A percentile compares a stretch with the other conserved stretches of the same genome.
phyloP scores from a whole-genome alignment of 2,113 vertebrate genomes.

The Poeciliopsis occidentalis region DNA sequence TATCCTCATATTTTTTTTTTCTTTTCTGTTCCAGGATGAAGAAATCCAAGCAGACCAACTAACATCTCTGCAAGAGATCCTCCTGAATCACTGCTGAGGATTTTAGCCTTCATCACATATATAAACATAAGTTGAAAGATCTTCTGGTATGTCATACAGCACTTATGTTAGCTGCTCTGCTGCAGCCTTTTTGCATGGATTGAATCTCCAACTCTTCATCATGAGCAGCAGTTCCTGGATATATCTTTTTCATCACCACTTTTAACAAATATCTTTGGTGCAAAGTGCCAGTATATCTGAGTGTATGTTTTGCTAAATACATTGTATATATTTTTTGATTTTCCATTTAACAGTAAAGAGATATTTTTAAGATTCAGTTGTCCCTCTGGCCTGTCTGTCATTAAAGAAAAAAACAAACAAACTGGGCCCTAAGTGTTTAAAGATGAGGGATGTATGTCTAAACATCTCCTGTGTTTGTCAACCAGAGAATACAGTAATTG shows the following conservation, averaged over 20 bases:
- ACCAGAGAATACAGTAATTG: conserved; percentile 22
- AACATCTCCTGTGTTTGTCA: conserved; percentile 15
- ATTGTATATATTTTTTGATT: conserved; percentile 69
- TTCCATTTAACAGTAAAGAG: conserved; percentile 62
- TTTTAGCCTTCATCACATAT: conserved; percentile 50
- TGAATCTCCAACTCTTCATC: conserved; percentile 40
- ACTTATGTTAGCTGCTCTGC: conserved; percentile 73
- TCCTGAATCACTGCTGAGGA: conserved; percentile 38
- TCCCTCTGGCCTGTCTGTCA: conserved; percentile 59
- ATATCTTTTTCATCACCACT: conserved; percentile 33
- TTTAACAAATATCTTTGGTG: conserved; percentile 54
- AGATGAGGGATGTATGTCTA: conserved; percentile 2
- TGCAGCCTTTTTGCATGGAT: conserved; percentile 46
- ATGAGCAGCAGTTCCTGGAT: conserved; percentile 23
- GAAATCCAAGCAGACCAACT: conserved; percentile 67
- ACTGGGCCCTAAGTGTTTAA: neutral
- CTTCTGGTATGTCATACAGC: conserved; percentile 76
- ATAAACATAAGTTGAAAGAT: conserved; percentile 44
- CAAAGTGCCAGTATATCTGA: conserved; percentile 75
- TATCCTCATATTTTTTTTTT: neutral
- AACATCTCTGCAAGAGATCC: conserved; percentile 39
- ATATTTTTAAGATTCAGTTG: conserved; percentile 63
- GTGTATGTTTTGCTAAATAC: conserved; percentile 65
- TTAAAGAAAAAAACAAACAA: conserved; percentile 25
- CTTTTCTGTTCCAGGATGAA: conserved; percentile 66